Evolutionary conservation across 2,888 invertebrate genomes (phyloP), one percentile per base, ranked within the genome.

Genomic region (Octodonta nipae): DNA sequence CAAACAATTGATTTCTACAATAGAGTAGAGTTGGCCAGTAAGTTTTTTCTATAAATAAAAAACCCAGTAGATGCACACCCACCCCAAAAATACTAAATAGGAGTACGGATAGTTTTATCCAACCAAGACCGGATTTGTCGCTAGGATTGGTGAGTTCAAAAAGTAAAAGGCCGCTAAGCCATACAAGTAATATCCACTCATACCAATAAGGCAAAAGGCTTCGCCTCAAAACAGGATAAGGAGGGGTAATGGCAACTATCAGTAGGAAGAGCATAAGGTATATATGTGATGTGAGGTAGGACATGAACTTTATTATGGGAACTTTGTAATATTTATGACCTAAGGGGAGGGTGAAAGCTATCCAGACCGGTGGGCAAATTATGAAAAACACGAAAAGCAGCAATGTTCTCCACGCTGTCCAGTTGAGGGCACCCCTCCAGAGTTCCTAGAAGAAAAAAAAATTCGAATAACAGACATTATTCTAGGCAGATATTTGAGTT

Each of bases 281-380:
- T 52, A 98, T 81, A 66, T 99, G 98, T 5, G 96, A 95, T 13
- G 96, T 95, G 51, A 99, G 73, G 65, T 98, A 96, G 26, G 95
- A 93, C 86, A 96, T 95, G 66, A 98, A 99, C 67, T 98, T 98
- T 56, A 99, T 93, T 56, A 98, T 95, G 36, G 98, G 98, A 53
- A 96, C 89, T 71, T 93, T 89, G 70, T 92, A 88, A 67, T 86
- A 92, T 64, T 85, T 85, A 67, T 92, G 91, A 25, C 88, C 88
- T 55, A 93, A 66, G 31, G 95, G 95, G 56, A 95, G 75, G 41
- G 93, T 92, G 61, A 95, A 89, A 30, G 85, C 80, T 46, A 95
- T 68, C 95, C 95, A 98, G 16, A 96, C 80, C 4, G 95, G 89
- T 22, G 98, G 98, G 56, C 89, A 89, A 33, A 92, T 66, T 53